Conservation (phyloP, 2,797 vertebrate species). For the Hyperoplus lanceolatus region DNA sequence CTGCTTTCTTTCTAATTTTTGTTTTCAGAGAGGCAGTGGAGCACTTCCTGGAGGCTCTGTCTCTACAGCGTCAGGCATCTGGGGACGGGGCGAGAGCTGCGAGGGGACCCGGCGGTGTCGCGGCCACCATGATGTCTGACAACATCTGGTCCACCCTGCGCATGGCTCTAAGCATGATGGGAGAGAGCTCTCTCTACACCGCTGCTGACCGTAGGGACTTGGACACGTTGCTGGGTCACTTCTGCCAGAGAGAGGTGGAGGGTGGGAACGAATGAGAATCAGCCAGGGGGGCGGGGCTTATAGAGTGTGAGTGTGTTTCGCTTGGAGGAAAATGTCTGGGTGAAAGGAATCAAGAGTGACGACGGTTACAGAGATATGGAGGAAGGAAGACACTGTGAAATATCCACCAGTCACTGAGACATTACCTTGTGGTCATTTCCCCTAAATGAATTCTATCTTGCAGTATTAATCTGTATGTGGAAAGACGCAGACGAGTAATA, state of each 20-base stretch:
- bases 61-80: slow-evolving; percentile 90
- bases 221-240: slow-evolving; percentile 90
- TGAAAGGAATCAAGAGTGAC: slow-evolving; percentile 32
- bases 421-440: slow-evolving; percentile 40
- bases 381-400: slow-evolving; percentile 68
- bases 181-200: slow-evolving; percentile 93
- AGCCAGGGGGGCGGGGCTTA: slow-evolving; percentile 46
- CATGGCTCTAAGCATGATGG: slow-evolving; percentile 98
- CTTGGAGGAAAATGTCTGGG: slow-evolving; percentile 76
- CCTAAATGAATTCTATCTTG: slow-evolving; percentile 41
- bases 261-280: slow-evolving; percentile 82
- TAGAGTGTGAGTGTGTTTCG: slow-evolving; percentile 83
- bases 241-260: slow-evolving; percentile 92
- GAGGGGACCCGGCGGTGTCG: slow-evolving; percentile 88
- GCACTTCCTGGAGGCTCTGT: slow-evolving; percentile 97
- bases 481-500: slow-evolving; percentile 36
- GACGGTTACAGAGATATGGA: slow-evolving; percentile 34
- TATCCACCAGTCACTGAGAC: slow-evolving; percentile 35
- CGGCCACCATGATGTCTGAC: slow-evolving; percentile 94
- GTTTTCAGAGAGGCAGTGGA: slow-evolving; percentile 90
- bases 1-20: slow-evolving; percentile 2
- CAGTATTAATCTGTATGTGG: slow-evolving; percentile 57
- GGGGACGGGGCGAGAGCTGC: slow-evolving; percentile 81
- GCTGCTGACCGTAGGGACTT: slow-evolving; percentile 94
- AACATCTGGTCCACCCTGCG: slow-evolving; percentile 99